Evolutionary conservation across 35 echinoderm and acorn worm species (phyloP).

Genomic region (Diadema setosum): DNA sequence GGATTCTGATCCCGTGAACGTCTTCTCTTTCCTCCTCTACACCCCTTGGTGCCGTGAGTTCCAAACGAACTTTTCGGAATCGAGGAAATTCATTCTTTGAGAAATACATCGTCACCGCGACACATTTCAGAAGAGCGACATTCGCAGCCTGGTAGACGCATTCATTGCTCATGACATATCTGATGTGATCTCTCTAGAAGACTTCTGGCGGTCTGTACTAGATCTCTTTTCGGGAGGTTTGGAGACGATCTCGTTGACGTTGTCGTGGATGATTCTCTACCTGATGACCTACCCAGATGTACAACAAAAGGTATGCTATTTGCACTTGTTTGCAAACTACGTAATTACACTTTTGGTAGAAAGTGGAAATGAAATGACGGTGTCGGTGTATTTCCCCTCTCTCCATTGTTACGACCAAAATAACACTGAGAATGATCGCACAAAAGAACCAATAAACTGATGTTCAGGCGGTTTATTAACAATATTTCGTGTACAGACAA

Average conservation of each 20-base stretch:
- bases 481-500: too few relatives aligned
- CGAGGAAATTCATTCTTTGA: not conserved
- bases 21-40: not conserved
- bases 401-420: too few relatives aligned
- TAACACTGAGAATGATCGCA: too few relatives aligned
- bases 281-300: not conserved
- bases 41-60: not conserved
- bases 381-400: too few relatives aligned
- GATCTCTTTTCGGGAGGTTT: conserved; percentile 4
- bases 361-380: too few relatives aligned
- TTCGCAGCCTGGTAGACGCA: not conserved
- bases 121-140: not conserved
- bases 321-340: too few relatives aligned
- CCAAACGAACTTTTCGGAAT: not conserved
- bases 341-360: too few relatives aligned
- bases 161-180: not conserved
- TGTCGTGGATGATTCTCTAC: conserved; percentile 8
- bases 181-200: not conserved
- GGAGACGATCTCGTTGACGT: not conserved
- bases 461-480: too few relatives aligned
- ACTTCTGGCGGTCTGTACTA: not conserved
- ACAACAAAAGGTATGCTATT: conserved; percentile 8
- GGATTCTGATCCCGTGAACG: not conserved
- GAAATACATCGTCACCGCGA: too few relatives aligned
- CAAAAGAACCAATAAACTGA: too few relatives aligned